Percentiles rank a stretch among this genome's conserved stretches.
These are phyloP conservation scores for Erpetoichthys calabaricus DNA, from an alignment of 2,797 vertebrate species.

Conservation along the genomic window DNA sequence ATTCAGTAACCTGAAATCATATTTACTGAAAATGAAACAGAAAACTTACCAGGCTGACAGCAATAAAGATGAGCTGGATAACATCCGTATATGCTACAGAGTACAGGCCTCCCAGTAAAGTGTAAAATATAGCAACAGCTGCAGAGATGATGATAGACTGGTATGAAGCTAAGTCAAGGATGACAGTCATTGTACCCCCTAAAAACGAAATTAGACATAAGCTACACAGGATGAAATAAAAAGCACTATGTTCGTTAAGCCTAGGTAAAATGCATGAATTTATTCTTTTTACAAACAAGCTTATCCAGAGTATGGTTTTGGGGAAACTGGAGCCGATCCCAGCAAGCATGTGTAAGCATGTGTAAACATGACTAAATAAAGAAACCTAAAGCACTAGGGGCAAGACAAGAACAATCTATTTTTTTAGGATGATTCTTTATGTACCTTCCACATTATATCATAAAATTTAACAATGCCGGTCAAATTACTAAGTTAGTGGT, in stretches of 20 bases:
- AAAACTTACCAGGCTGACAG: constrained; percentile 49
- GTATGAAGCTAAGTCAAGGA: constrained; percentile 38
- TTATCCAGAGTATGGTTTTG: no score
- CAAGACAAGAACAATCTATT: no score
- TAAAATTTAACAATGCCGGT: no score
- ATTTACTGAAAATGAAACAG: neutral
- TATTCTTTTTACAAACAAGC: neutral
- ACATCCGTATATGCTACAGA: constrained; percentile 60
- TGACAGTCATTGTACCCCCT: constrained; percentile 52
- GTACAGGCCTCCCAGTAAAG: constrained; percentile 55
- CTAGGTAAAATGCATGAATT: neutral
- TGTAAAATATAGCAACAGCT: constrained; percentile 44
- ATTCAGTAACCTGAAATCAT: neutral
- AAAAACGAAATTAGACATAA: constrained; percentile 8
- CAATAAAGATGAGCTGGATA: constrained; percentile 51
- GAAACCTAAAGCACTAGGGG: no score
- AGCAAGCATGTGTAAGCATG: no score
- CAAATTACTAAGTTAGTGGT: no score
- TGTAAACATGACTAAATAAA: no score
- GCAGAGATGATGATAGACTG: constrained; percentile 46
- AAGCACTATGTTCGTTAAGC: neutral
- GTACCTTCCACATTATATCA: no score
- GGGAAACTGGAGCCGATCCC: no score
- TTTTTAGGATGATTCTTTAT: no score
- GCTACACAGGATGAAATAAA: constrained; percentile 4